Evolutionary conservation across 2,797 vertebrate genomes (phyloP), one percentile per base, ranked within the genome.

Genomic region (Halcyon chelicuti): DNA sequence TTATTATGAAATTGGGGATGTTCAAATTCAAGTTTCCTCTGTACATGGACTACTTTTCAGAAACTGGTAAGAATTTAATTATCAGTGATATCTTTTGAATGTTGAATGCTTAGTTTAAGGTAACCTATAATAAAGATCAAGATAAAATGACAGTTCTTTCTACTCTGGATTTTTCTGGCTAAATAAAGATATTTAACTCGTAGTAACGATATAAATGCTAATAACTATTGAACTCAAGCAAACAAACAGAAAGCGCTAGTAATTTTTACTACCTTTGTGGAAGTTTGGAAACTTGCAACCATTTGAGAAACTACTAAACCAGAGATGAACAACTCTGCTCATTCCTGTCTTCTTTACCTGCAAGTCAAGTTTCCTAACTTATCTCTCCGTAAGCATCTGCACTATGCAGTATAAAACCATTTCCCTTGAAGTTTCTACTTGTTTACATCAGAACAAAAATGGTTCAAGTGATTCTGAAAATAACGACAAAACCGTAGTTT

Each of bases 51-150:
- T 57, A 35, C 25, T 80, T 83, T 63, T 52, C 26, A 67, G 85
- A 80, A 74, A 31, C 14, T 39, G 6, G 12, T 21, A 54, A 7
- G 17, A 77, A 61, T 81, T 67, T 49, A 54, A 17, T 49, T 57
- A 47, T 74, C 0, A 0, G 3, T 60, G 37, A 20, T 20, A 2
- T 42, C 28, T 75, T 89, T 60, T 54, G 4, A 83, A 60, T 18
- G 9, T 9, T 47, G 63, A 35, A 47, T 54, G 57, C 4, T 19
- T 72, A 9, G 19, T 71, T 79, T 83, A 57, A 90, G 75, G 17
- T 52, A 66, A 33, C 29, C 16, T 70, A n/a, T 6, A 46, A 6
- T 23, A 77, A 63, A 86, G 35, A 68, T 39, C 49, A 47, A 58
- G 42, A 58, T 52, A 72, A 76, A 80, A 68, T 12, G 12, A 10